Conservation (phyloP, 1,140 invertebrate species). For the Drosophila grimshawi region DNA sequence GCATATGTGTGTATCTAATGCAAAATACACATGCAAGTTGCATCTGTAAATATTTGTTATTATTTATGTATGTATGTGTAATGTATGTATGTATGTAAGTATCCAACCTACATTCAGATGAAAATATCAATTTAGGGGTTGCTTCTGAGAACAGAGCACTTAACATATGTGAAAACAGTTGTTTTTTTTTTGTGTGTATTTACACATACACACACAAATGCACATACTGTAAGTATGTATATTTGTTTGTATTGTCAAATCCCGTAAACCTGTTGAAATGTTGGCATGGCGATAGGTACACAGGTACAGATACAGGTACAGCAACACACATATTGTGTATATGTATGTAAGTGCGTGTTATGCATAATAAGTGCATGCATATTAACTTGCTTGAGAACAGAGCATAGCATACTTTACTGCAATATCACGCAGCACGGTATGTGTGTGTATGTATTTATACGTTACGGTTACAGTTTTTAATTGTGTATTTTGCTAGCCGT, state of each 20-base stretch:
- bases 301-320: not conserved
- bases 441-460: too few relatives aligned
- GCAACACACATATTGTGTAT: not conserved
- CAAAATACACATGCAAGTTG: not conserved
- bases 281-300: constrained; percentile 15
- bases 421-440: not conserved
- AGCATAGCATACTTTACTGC: not conserved
- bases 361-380: not conserved
- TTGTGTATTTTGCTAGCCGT: too few relatives aligned
- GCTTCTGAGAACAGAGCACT: not conserved
- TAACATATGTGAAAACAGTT: constrained; percentile 15
- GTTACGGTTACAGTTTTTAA: too few relatives aligned
- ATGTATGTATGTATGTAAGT: constrained; percentile 12
- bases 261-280: constrained; percentile 33
- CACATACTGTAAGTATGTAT: constrained; percentile 2
- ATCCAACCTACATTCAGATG: not conserved
- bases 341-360: too few relatives aligned
- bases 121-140: constrained; percentile 20
- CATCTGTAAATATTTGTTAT: constrained; percentile 9
- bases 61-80: constrained; percentile 5
- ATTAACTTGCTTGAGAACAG: not conserved
- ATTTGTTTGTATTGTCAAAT: not conserved
- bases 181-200: constrained; percentile 4
- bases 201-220: not conserved
- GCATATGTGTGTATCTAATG: not conserved